Base-by-base conservation (phyloP, 2,888 invertebrate genomes). In the Sicus ferrugineus region DNA sequence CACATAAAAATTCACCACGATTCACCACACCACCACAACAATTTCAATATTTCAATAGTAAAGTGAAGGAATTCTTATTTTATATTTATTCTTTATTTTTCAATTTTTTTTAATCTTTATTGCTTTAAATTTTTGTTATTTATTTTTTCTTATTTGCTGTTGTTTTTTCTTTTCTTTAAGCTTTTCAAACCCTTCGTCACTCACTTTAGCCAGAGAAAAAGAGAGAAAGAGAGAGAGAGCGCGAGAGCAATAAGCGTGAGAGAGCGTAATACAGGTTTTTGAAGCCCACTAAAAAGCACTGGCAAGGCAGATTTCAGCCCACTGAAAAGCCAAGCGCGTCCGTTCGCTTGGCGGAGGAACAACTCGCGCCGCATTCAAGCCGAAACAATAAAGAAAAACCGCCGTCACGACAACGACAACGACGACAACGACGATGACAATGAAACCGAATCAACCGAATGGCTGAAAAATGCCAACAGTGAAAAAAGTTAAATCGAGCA, bases 371-470 rank as follows among this genome's bases (percentile, higher is more conserved):
- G 31, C 16, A 31, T 42, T 23, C 42, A 42, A 56, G 56, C 16
- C 30, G 31, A 28, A 56, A 26, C 19, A 2, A 19, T 28, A 26
- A 42, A 46, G 28, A 31, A 42, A 48, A 31, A 28, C 6, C 50
- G 63, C 48, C n/a, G 63, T 30, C 23, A 46, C 56, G 58, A 38
- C 52, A 54, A 11, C 59, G 59, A 63, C n/a, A 28, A 54, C 38
- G 38, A 38, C n/a, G 23, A 48, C n/a, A 19, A 50, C 26, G 48
- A 58, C 67, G 67, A 48, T 67, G 67, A 59, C 62, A 68, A 52
- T 62, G 62, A 68, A 61, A 68, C 68, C 68, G 62, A 68, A 61
- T 50, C 26, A 56, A 42, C 14, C 67, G 14, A 42, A 21, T 19
- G 23, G 5, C 26, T 11, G 26, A 61, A 38, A 61, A 21, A 61